Evolutionary conservation across 2,797 vertebrate genomes (phyloP).

Genomic region (Peromyscus attwateri): DNA sequence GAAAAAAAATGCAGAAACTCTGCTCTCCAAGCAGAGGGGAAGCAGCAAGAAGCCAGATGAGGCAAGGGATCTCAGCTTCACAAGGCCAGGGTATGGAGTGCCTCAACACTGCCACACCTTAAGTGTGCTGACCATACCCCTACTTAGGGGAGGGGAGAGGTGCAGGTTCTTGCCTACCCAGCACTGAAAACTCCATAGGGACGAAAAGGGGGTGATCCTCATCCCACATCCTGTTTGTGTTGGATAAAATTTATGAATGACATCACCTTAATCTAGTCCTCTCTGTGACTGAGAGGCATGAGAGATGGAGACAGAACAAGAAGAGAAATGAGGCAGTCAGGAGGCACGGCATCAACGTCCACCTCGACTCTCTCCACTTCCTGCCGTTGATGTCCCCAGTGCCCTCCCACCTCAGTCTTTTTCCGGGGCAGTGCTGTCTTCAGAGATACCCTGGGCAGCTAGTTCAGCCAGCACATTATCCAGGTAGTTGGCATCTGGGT

Average conservation of each 20-base stretch:
- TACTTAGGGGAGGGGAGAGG: not conserved
- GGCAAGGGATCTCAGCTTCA: conserved; percentile 65
- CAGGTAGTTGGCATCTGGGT: conserved; percentile 95
- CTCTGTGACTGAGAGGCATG: not conserved
- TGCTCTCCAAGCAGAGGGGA: conserved; percentile 60
- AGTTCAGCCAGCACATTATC: conserved; percentile 98
- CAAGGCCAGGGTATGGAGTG: conserved; percentile 61
- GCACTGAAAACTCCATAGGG: conserved; percentile 49
- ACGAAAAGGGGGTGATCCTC: not conserved
- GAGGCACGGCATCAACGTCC: not conserved
- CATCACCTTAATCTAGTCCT: not conserved
- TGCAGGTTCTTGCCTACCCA: not conserved
- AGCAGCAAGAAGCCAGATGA: conserved; percentile 47
- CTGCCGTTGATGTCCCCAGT: not conserved
- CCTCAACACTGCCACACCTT: not conserved
- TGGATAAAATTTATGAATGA: conserved; percentile 63
- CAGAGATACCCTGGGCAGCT: conserved; percentile 96
- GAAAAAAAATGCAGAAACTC: conserved; percentile 37
- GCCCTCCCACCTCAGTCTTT: conserved; percentile 85
- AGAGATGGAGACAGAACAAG: not conserved
- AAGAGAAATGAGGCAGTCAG: not conserved
- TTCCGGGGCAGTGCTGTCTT: conserved; percentile 88
- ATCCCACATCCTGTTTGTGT: not conserved
- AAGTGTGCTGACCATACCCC: conserved; percentile 21
- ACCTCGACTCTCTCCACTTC: conserved; percentile 25